These are phyloP conservation scores for Eilema griseolum DNA, from an alignment of 2,888 invertebrate genomes.

Conservation along the genomic window DNA sequence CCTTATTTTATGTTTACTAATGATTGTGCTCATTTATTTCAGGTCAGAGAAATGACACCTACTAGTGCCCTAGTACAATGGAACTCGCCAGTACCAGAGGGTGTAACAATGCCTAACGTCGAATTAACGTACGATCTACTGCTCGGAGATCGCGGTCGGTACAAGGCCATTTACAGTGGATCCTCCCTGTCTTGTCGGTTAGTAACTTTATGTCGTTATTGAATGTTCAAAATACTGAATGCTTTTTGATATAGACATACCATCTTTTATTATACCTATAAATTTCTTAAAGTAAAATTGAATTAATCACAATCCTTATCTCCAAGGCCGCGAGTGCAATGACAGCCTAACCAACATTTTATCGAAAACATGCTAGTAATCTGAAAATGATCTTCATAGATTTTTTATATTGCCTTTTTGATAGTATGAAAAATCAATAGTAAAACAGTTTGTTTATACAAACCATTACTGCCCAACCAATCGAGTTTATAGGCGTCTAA, in stretches of 20 bases:
- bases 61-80: slow-evolving; percentile 95
- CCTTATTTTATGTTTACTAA: background rate
- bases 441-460: background rate
- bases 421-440: too few relatives aligned
- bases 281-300: too few relatives aligned
- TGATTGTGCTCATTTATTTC: slow-evolving; percentile 23
- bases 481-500: too few relatives aligned
- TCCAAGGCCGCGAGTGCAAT: too few relatives aligned
- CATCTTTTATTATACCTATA: too few relatives aligned
- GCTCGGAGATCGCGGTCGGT: slow-evolving; percentile 94
- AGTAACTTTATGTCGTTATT: slow-evolving; percentile 43
- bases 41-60: slow-evolving; percentile 94
- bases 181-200: slow-evolving; percentile 91
- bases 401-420: too few relatives aligned
- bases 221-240: background rate
- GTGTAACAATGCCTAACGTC: slow-evolving; percentile 74
- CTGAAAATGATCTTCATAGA: too few relatives aligned
- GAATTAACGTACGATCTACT: slow-evolving; percentile 94
- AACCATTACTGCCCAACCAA: too few relatives aligned
- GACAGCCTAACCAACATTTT: too few relatives aligned
- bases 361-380: too few relatives aligned
- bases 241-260: too few relatives aligned
- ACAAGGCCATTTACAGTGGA: slow-evolving; percentile 94
- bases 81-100: slow-evolving; percentile 88
- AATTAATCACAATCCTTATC: too few relatives aligned